Base-by-base conservation (phyloP, 2,888 invertebrate species). In the Embidobia sp. region DNA sequence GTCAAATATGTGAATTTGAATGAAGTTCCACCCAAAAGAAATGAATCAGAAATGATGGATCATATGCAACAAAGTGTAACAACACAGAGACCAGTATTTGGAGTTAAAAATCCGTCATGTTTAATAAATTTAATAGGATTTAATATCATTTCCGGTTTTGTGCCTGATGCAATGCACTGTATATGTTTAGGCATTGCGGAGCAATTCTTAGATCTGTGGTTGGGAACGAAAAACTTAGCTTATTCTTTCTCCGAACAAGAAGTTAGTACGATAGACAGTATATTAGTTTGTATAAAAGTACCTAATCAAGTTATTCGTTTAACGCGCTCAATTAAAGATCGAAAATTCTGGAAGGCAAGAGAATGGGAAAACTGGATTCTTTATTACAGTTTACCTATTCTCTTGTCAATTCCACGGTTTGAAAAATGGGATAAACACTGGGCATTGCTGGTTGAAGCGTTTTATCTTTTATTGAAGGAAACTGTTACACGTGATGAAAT, bases 131-230 rank as follows among this genome's bases (percentile, higher is more conserved):
- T 79, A 18, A 29, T 29, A 11, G 16, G 11, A 26, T 79, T 79
- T 16, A 35, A 78, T 42, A 76, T 76, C 6, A 37, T 79, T 18
- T 16, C 8, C 3, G 73, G 69, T 8, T 57, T 73, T 26, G 31
- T 70, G n/a, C 69, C 69, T 4, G 69, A 79, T 44, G n/a, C 29
- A n/a, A 77, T 79, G 79, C 77, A 79, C 29, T 64, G 11, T 16
- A 35, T 69, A 22, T 26, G 57, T 2, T 59, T 77, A 37, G 75
- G 75, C 7, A n/a, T 76, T 11, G 44, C 15, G 3, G 22, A 51
- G 18, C 67, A 74, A 40, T 75, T 78, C 59, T 26, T 35, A 16
- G 27, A 37, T 6, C 70, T 66, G 18, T 78, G 78, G 78, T 35
- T 78, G 7, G 19, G 35, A 22, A 18, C 48, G 3, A 18, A 3